phyloP scores from a whole-genome alignment of 2,888 invertebrate genomes.

The Heterodera filipjevi region DNA sequence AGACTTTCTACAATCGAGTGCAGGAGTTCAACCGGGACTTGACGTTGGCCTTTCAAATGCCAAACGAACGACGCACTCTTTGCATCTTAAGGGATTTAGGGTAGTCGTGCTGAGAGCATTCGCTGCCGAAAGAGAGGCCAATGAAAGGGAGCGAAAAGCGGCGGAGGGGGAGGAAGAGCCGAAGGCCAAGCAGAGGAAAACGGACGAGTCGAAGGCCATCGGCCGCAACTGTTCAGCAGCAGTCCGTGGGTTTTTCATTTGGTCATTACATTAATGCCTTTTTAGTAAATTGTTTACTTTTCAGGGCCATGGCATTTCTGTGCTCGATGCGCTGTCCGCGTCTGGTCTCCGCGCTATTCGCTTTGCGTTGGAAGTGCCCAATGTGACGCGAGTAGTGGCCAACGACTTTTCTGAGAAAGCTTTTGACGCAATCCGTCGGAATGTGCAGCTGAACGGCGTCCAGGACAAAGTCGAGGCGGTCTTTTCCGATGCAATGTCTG shows the following conservation, averaged over 20 bases:
- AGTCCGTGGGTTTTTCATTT: constrained; percentile 8
- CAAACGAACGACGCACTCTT: constrained; percentile 32
- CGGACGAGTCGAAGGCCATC: neutral
- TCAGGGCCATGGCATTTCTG: constrained; percentile 65
- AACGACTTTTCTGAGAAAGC: constrained; percentile 79
- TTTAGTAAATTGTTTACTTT: neutral
- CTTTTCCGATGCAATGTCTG: constrained; percentile 84
- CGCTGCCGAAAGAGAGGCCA: constrained; percentile 45
- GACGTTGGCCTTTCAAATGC: constrained; percentile 67
- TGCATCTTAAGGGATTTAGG: constrained; percentile 74
- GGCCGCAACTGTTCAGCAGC: constrained; percentile 23
- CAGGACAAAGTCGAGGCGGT: constrained; percentile 77
- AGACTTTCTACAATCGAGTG: constrained; percentile 93
- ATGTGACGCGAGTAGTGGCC: constrained; percentile 55
- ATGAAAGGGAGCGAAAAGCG: constrained; percentile 18
- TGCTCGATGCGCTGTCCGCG: constrained; percentile 92
- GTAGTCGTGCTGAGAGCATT: constrained; percentile 75
- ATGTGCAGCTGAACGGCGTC: constrained; percentile 79
- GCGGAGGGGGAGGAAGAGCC: neutral
- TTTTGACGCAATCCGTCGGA: constrained; percentile 82
- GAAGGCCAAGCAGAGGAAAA: constrained; percentile 14
- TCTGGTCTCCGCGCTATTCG: constrained; percentile 92
- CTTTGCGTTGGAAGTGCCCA: constrained; percentile 82
- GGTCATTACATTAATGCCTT: neutral
- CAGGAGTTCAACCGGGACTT: constrained; percentile 97